These are phyloP conservation scores for Paramormyrops hopkinsi DNA, from an alignment of 2,797 vertebrate genomes.

Conservation along the genomic window DNA sequence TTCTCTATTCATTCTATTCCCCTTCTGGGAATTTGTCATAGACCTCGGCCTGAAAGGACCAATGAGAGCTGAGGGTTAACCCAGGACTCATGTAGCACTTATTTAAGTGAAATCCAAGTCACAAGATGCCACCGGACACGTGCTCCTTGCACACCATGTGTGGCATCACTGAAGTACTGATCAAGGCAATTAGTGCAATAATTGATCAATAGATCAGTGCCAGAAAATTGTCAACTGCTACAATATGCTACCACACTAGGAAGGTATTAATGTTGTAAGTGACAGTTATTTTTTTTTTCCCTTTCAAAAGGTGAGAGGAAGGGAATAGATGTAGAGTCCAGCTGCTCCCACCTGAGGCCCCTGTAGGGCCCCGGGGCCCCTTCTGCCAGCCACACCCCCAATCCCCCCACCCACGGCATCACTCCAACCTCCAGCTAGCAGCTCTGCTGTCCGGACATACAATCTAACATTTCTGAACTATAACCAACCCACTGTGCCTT, in stretches of 20 bases:
- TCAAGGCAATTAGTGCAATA: not conserved
- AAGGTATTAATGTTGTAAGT: not conserved
- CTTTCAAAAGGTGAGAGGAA: not conserved
- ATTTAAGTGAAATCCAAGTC: not conserved
- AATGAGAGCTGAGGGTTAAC: not conserved
- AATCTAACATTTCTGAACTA: not conserved
- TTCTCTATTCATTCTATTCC: conserved; percentile 6
- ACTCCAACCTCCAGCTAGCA: not conserved
- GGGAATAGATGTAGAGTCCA: not conserved
- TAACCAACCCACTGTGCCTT: not conserved
- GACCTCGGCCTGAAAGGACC: not conserved
- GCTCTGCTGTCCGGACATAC: not conserved
- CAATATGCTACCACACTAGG: not conserved
- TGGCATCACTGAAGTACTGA: not conserved
- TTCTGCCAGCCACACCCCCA: not conserved
- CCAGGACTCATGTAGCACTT: not conserved
- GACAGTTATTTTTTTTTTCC: not conserved
- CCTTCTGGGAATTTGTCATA: not conserved
- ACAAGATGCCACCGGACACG: not conserved
- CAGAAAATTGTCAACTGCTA: not conserved
- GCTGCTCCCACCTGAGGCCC: not conserved
- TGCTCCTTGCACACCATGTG: not conserved
- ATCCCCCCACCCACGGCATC: not conserved
- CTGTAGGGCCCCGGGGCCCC: not conserved
- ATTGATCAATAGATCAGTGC: not conserved